Percentiles rank a stretch among this genome's conserved stretches.
Evolutionary conservation across 2,888 invertebrate species (phyloP).

Genomic region (Ariolimax columbianus): DNA sequence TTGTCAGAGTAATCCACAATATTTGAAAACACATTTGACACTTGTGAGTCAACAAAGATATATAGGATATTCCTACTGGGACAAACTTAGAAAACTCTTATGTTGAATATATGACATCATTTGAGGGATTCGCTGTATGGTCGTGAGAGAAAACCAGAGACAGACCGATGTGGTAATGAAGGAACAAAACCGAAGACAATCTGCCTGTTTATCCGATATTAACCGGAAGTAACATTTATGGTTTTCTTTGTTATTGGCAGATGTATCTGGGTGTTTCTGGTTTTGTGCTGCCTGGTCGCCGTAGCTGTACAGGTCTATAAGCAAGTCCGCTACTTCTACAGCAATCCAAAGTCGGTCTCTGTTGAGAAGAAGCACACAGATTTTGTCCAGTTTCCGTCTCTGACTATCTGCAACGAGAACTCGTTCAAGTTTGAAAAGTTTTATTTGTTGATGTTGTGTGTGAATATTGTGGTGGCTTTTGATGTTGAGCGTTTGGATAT

Average conservation of each 20-base stretch:
- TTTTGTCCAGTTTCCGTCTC: constrained; percentile 26
- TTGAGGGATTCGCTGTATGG: too few species aligned
- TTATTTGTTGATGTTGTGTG: not conserved
- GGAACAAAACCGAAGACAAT: too few species aligned
- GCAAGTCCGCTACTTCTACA: constrained; percentile 29
- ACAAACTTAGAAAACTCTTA: too few species aligned
- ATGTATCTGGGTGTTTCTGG: constrained; percentile 1
- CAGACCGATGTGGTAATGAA: too few species aligned
- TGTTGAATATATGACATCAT: too few species aligned
- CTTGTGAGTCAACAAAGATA: too few species aligned
- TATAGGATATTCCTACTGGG: too few species aligned
- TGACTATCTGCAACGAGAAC: constrained; percentile 44
- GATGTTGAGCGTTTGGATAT: too few species aligned
- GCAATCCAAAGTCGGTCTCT: constrained; percentile 37
- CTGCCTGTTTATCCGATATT: too few species aligned
- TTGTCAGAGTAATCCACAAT: too few species aligned
- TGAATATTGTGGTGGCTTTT: not conserved
- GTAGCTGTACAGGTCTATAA: constrained; percentile 28
- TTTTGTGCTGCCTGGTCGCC: constrained; percentile 19
- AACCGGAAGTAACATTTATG: not conserved
- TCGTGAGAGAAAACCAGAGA: too few species aligned
- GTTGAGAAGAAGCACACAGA: constrained; percentile 9
- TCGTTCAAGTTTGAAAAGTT: constrained; percentile 20
- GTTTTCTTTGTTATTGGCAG: not conserved
- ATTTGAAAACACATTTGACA: too few species aligned